Base-by-base conservation (phyloP, 2,113 vertebrate genomes). In the Melanerpes aurifrons region DNA sequence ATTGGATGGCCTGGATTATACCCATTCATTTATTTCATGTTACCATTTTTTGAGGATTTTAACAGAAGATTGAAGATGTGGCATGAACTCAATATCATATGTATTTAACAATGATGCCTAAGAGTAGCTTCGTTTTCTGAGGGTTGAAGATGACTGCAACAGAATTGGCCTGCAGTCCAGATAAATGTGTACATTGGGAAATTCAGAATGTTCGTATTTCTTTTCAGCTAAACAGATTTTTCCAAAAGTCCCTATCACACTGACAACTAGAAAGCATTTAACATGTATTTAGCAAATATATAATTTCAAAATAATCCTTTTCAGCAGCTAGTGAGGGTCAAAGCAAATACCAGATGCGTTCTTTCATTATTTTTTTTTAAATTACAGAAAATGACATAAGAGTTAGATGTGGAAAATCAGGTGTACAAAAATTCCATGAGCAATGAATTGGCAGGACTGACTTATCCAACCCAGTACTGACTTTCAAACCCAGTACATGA, bases 1-100 rank as follows among this genome's bases (percentile, higher is more conserved):
- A 73, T 85, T 85, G 91, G 87, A 95, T 85, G 28, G 32, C 76
- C 48, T 31, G 12, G 28, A 91, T 82, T 87, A 82, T 82, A 50
- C 12, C 24, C 45, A 79, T 79, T 87, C 79, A 87, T 64, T 88
- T 89, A 25, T 87, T 92, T 82, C 32, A 91, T 82, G 93, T 93
- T 73, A 91, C 47, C 62, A 28, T 26, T 87, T 87, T 85, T 45
- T 45, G 40, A 82, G 82, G 50, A 86, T 70, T 86, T 82, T 89
- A 91, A 87, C 8, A 80, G 63, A 94, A 91, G 47, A 90, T 77
- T 91, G 77, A 76, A 82, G 64, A 87, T 67, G 43, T 56, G 22
- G 13, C 61, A 74, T 24, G 16, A 93, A 29, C 21, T 82, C 86
- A 87, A 87, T 50, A 56, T 67, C 90, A 43, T 37, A 92, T 16